Conservation (phyloP, 2,888 invertebrate genomes). For the Limnephilus lunatus region DNA sequence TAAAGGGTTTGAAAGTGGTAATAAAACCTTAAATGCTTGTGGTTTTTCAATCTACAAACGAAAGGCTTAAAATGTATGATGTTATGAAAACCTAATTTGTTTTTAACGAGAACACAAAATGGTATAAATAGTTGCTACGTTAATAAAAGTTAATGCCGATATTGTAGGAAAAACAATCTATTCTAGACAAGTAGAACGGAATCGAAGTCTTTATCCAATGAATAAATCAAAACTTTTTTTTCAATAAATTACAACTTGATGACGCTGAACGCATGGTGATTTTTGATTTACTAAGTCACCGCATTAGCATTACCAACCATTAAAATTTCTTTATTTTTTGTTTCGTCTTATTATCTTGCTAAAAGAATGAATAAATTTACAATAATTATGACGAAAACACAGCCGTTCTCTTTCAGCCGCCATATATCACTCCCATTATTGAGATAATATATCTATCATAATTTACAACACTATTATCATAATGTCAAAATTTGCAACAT, state of each 20-base stretch:
- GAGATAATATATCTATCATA: slow-evolving; percentile 41
- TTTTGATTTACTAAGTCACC: not conserved
- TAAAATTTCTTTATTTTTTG: not conserved
- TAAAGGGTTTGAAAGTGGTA: not conserved
- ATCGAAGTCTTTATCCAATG: not conserved
- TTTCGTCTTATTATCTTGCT: slow-evolving; percentile 3
- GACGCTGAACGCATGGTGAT: not conserved
- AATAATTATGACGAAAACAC: slow-evolving; percentile 30
- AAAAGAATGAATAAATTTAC: slow-evolving; percentile 24
- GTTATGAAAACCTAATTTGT: not conserved
- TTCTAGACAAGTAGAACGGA: not conserved
- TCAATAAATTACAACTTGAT: not conserved
- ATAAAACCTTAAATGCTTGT: not conserved
- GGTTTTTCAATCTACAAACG: too few relatives aligned
- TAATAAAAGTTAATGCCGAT: not conserved
- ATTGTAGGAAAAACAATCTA: not conserved
- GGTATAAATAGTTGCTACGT: not conserved
- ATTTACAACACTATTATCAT: slow-evolving; percentile 48
- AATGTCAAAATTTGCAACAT: slow-evolving; percentile 51
- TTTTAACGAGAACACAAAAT: not conserved
- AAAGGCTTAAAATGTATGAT: too few relatives aligned
- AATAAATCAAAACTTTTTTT: not conserved
- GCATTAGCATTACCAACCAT: not conserved
- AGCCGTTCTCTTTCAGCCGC: slow-evolving; percentile 38
- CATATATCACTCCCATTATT: slow-evolving; percentile 44